Evolutionary conservation across 1,140 invertebrate species (phyloP), one percentile per base, ranked within the genome.

Genomic region (Latrodectus geometricus): DNA sequence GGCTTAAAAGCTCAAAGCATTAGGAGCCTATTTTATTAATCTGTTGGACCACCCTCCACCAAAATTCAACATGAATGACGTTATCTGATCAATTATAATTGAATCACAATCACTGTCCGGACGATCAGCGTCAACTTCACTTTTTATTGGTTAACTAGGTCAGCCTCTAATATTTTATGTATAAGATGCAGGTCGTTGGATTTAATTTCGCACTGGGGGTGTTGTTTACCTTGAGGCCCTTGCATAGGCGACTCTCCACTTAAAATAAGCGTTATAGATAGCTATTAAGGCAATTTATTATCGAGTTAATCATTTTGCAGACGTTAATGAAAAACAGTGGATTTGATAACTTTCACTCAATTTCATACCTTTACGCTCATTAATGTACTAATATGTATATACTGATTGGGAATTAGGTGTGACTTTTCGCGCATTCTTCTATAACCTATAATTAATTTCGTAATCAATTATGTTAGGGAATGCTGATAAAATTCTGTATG

Each of bases 61-160:
- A 61, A 61, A 61, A 35, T 35, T 61, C 54, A 61, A 61, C 8
- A 52, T 54, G 73, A 76, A 52, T 69, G 73, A 84, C 82, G 65
- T 76, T 84, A 84, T 76, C 82, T 84, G 15, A 9, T 54, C n/a
- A 17, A 76, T 76, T 76, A 84, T 84, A 76, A 84, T 74, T 84
- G 75, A 84, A 84, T 84, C 23, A 69, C 73, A 48, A 76, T 76
- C 65, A 76, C 66, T 52, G 14, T 68, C 15, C 61, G 11, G 14
- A 15, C 56, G n/a, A 75, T 11, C 66, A 81, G 9, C 48, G 78
- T 48, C 78, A 49, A 54, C 78, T 61, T 61, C 68, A 20, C 69
- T 35, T 8, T 8, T 52, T 35, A 70, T 54, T n/a, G 17, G 5
- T 12, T 11, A 81, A 54, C 11, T 81, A 56, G 78, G 78, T 72